Conservation (phyloP, 2,797 vertebrate species). For the Tragopan temminckii region DNA sequence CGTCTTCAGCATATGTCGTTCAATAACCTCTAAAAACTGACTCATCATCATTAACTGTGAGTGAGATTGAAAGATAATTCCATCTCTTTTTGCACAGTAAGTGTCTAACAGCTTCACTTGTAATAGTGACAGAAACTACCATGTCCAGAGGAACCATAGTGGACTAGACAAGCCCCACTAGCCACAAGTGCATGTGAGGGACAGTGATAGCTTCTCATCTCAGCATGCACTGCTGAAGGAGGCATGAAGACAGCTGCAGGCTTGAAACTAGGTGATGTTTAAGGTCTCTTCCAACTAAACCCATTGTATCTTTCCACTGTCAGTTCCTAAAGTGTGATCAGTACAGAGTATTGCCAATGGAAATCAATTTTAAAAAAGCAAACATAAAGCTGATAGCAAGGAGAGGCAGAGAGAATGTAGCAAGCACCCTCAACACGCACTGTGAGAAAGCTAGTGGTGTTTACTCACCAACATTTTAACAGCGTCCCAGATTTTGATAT, state of each 20-base stretch:
- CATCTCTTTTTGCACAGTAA: neutral
- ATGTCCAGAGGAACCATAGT: neutral
- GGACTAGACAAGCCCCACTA: neutral
- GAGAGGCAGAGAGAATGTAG: neutral
- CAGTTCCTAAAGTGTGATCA: neutral
- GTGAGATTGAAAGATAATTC: neutral
- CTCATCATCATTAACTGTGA: neutral
- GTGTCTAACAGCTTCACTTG: neutral
- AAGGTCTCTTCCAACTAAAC: neutral
- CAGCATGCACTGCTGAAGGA: neutral
- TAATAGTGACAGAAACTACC: neutral
- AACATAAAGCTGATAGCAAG: neutral
- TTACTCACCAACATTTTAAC: neutral
- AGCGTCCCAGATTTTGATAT: neutral
- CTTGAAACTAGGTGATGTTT: neutral
- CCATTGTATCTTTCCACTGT: neutral
- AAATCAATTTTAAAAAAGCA: neutral
- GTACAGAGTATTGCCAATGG: neutral
- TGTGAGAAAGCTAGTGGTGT: neutral
- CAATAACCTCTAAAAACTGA: neutral
- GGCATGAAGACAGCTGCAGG: neutral
- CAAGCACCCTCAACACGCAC: neutral
- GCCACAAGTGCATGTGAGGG: neutral
- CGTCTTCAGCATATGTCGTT: conserved; percentile 32
- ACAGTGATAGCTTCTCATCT: neutral